Evolutionary conservation across 2,797 vertebrate species (phyloP), one percentile per base, ranked within the genome.

Genomic region (Poeciliopsis infans): DNA sequence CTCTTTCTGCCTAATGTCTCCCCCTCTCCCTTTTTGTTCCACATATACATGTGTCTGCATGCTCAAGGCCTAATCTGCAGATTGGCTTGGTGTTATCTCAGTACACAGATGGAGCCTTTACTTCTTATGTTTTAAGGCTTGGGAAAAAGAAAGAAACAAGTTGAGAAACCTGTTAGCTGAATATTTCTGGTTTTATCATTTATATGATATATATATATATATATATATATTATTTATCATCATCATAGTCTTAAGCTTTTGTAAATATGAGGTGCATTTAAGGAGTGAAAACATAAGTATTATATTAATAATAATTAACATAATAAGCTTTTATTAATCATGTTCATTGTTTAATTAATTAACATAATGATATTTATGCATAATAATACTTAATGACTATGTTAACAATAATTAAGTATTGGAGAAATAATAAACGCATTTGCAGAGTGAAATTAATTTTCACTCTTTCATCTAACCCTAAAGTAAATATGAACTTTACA

Each of bases 31-130:
- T 41, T 49, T 64, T 33, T 31, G 16, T 31, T 4, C 7, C 28
- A 33, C 18, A 7, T 16, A 23, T 12, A 46, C 15, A 53, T 33
- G 51, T 47, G 53, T 49, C 51, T 33, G 39, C 47, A 49, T 23
- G 31, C 68, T 31, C 53, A 25, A 71, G 4, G 45, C 51, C 82
- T 75, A 83, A 75, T 88, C 80, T 85, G 82, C 79, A 76, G 71
- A 80, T 85, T 86, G 81, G 80, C 82, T 57, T 39, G 79, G 85
- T 87, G 75, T 83, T 92, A 91, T 94, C 90, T 91, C 76, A 78
- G 77, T 81, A 74, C 83, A 85, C 93, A 93, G 81, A 91, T 94
- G 94, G 91, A 92, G 72, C 80, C 84, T 93, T 94, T 94, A 91
- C 61, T 80, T 75, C 36, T 75, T 87, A 80, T 90, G 83, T 91